A percentile compares a stretch with the other conserved stretches of the same genome.
Evolutionary conservation across 1,140 invertebrate genomes (phyloP).

Genomic region (Dreissena polymorpha): DNA sequence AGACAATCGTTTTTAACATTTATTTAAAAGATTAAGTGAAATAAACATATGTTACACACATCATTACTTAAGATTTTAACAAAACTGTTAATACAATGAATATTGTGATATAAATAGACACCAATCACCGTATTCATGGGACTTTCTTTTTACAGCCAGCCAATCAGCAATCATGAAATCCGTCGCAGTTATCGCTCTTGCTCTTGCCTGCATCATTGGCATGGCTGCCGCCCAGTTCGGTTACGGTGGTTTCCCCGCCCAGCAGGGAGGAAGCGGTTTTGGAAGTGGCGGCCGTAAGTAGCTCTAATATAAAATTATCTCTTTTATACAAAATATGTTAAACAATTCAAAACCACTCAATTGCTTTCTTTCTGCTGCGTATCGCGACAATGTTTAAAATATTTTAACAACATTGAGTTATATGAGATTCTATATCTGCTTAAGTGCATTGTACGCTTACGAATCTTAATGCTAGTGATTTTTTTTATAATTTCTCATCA

Average conservation of each 20-base stretch:
- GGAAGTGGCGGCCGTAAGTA: constrained; percentile 46
- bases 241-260: background rate
- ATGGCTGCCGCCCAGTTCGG: constrained; percentile 27
- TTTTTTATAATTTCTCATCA: background rate
- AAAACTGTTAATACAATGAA: too few species aligned
- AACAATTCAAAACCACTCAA: background rate
- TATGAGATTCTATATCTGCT: background rate
- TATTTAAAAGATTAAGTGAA: too few species aligned
- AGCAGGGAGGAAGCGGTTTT: background rate
- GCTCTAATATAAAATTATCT: background rate
- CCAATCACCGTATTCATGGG: too few species aligned
- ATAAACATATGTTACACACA: too few species aligned
- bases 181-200: constrained; percentile 38
- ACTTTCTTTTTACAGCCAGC: constrained; percentile 14
- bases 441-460: background rate
- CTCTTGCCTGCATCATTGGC: constrained; percentile 35
- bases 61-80: too few species aligned
- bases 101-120: too few species aligned
- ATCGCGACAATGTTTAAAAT: background rate
- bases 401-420: background rate
- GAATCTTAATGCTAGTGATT: background rate
- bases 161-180: constrained; percentile 46
- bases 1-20: too few species aligned
- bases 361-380: background rate
- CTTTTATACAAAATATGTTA: background rate